Evolutionary conservation across 2,113 vertebrate species (phyloP).

Genomic region (Centropus unirufus): DNA sequence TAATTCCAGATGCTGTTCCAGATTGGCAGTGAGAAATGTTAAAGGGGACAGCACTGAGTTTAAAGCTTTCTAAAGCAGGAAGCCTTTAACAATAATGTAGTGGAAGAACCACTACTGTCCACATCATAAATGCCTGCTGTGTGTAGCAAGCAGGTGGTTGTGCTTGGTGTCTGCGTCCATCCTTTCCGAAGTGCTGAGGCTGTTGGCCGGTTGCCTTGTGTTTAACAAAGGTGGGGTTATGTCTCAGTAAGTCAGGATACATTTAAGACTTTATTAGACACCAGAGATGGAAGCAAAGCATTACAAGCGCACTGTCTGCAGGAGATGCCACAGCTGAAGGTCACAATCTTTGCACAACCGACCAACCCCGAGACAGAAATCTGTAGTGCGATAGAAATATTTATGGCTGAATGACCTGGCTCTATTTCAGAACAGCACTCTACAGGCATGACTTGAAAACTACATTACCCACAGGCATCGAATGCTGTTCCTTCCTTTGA

Average conservation of each 20-base stretch:
- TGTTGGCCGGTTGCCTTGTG: background rate
- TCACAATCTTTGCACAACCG: background rate
- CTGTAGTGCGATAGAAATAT: background rate
- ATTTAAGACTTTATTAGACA: background rate
- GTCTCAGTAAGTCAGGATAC: background rate
- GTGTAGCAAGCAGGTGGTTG: accelerated
- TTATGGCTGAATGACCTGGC: background rate
- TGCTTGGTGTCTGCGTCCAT: background rate
- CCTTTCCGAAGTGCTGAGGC: background rate
- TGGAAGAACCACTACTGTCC: background rate
- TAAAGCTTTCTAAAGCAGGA: background rate
- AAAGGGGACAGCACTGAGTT: background rate
- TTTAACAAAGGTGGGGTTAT: background rate
- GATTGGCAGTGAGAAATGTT: background rate
- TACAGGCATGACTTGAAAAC: background rate
- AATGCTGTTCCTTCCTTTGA: background rate
- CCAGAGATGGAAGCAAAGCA: background rate
- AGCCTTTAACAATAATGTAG: background rate
- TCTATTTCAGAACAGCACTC: background rate
- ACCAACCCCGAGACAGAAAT: background rate
- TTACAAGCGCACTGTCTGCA: background rate
- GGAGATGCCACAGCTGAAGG: background rate
- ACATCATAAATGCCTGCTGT: accelerated
- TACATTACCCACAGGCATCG: background rate
- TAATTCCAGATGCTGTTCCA: constrained; percentile 52